phyloP scores from a whole-genome alignment of 2,888 invertebrate genomes.

The Mesochorus sp. region DNA sequence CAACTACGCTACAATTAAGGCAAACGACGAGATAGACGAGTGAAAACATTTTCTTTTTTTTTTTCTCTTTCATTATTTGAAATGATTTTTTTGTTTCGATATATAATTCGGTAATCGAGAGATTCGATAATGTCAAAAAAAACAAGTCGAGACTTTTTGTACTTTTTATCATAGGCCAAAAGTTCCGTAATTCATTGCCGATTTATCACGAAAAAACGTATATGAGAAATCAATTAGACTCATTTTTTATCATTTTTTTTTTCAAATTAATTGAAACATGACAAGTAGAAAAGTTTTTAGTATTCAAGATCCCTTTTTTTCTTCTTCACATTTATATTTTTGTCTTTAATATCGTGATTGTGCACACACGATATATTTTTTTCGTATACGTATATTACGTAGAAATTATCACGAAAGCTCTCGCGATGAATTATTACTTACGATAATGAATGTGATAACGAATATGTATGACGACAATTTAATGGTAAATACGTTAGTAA shows the following conservation, averaged over 20 bases:
- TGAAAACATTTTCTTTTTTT: constrained; percentile 52
- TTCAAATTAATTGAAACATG: no score
- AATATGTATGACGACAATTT: constrained; percentile 5
- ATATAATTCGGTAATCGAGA: neutral
- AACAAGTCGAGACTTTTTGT: no score
- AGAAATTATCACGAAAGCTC: neutral
- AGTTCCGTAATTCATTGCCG: no score
- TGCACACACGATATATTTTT: constrained; percentile 5
- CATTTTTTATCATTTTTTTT: neutral
- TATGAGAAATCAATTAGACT: no score
- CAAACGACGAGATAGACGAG: constrained; percentile 79
- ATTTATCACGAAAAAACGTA: no score
- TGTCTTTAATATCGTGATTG: no score
- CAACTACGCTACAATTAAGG: constrained; percentile 81
- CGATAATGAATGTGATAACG: constrained; percentile 23
- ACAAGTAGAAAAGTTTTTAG: no score
- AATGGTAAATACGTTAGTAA: constrained; percentile 1
- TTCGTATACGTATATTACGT: no score
- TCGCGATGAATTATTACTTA: constrained; percentile 25
- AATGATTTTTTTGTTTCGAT: neutral
- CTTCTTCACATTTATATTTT: no score
- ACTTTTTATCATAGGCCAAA: no score
- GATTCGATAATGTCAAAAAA: no score
- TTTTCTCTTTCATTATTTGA: neutral
- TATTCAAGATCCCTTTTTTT: no score